These are phyloP conservation scores for Drosophila hydei DNA, from an alignment of 1,140 invertebrate species.

Conservation along the genomic window DNA sequence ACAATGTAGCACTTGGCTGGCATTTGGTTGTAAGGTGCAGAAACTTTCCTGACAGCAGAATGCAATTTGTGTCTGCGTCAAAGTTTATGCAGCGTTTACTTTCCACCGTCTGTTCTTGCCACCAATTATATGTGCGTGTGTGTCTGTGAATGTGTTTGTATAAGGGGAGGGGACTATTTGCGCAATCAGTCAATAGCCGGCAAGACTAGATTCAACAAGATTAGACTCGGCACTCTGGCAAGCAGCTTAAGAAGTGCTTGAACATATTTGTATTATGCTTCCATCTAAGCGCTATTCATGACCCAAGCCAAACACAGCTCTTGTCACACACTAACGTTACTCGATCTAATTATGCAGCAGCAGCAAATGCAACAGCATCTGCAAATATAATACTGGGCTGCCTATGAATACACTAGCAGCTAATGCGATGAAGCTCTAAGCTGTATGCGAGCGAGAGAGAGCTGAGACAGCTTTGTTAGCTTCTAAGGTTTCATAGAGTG, in stretches of 20 bases:
- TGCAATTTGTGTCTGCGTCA: slow-evolving; percentile 60
- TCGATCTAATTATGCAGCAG: slow-evolving; percentile 65
- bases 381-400: slow-evolving; percentile 9
- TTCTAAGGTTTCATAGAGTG: background rate
- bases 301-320: slow-evolving; percentile 7
- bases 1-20: slow-evolving; percentile 44
- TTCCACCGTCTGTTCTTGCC: slow-evolving; percentile 30
- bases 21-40: slow-evolving; percentile 71
- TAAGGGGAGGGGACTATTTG: slow-evolving; percentile 33
- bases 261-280: slow-evolving; percentile 1
- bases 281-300: slow-evolving; percentile 1
- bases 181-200: slow-evolving; percentile 45
- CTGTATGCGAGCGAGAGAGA: too few relatives aligned
- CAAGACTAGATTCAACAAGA: background rate
- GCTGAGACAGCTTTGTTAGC: background rate
- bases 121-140: background rate
- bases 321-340: slow-evolving; percentile 30
- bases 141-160: background rate
- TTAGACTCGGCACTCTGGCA: slow-evolving; percentile 1
- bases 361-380: slow-evolving; percentile 24
- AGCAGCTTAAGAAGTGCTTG: slow-evolving; percentile 14
- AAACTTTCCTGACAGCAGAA: slow-evolving; percentile 69
- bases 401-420: background rate
- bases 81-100: slow-evolving; percentile 48
- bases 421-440: too few relatives aligned